A percentile compares a stretch with the other conserved stretches of the same genome.
Conservation (phyloP, 2,888 invertebrate genomes). For the Deilephila porcellus region DNA sequence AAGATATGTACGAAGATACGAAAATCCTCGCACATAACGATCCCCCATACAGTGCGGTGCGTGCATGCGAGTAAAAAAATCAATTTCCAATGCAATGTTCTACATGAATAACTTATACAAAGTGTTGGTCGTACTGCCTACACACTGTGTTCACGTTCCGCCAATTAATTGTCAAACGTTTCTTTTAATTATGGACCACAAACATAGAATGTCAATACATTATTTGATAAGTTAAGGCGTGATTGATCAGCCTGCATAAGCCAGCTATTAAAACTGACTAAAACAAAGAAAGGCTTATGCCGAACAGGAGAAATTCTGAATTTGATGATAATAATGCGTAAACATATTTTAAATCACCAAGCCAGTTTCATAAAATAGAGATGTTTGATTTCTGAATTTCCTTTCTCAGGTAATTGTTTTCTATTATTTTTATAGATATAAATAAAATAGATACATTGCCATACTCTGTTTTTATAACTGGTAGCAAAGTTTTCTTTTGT, state of each 20-base stretch:
- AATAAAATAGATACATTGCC: no score
- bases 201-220: not conserved
- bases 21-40: slow-evolving; percentile 6
- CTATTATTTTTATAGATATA: no score
- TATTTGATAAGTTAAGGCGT: not conserved
- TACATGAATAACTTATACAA: slow-evolving; percentile 34
- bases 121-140: slow-evolving; percentile 21
- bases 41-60: slow-evolving; percentile 18
- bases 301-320: no score
- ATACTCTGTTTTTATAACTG: no score
- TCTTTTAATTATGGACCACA: not conserved
- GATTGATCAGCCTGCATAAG: not conserved
- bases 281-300: no score
- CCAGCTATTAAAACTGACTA: no score
- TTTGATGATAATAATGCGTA: no score
- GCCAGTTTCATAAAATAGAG: no score
- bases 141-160: not conserved
- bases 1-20: slow-evolving; percentile 21
- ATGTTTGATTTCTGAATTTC: no score
- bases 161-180: not conserved
- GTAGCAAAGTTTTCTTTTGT: no score
- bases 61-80: slow-evolving; percentile 28
- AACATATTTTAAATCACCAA: no score
- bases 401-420: no score
- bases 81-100: slow-evolving; percentile 39